phyloP scores from a whole-genome alignment of 1,140 invertebrate genomes.

The Hyles vespertilio region DNA sequence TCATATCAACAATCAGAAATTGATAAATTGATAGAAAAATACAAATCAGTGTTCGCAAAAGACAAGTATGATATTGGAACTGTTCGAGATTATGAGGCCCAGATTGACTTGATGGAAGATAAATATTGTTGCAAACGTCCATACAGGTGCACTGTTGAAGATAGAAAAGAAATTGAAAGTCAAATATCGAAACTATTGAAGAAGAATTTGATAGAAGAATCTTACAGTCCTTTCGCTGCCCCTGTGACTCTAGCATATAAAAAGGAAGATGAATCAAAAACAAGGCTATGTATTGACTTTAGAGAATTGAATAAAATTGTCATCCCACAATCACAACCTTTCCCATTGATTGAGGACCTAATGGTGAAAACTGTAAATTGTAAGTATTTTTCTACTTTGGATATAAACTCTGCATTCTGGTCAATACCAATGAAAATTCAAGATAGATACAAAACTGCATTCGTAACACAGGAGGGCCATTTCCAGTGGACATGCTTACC shows the following conservation, averaged over 20 bases:
- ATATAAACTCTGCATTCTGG: conserved; percentile 19
- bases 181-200: conserved; percentile 12
- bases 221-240: conserved; percentile 10
- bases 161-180: conserved; percentile 17
- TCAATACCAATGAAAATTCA: conserved; percentile 12
- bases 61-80: conserved; percentile 13
- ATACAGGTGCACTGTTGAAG: conserved; percentile 15
- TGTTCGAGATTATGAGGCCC: conserved; percentile 10
- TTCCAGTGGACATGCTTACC: conserved; percentile 9
- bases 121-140: conserved; percentile 17
- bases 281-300: conserved; percentile 13
- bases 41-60: conserved; percentile 11
- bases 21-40: conserved; percentile 9
- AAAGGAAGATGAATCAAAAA: conserved; percentile 17
- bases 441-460: conserved; percentile 10
- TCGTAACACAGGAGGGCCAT: too few relatives aligned
- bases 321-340: too few relatives aligned
- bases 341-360: too few relatives aligned
- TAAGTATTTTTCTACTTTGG: conserved; percentile 15
- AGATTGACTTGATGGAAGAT: conserved; percentile 9
- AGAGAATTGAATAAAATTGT: too few relatives aligned
- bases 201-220: conserved; percentile 9
- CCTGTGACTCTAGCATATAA: conserved; percentile 10
- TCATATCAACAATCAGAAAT: conserved; percentile 8
- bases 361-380: conserved; percentile 4